Evolutionary conservation across 2,113 vertebrate species (phyloP), one percentile per base, ranked within the genome.

Genomic region (Elephantulus edwardii): DNA sequence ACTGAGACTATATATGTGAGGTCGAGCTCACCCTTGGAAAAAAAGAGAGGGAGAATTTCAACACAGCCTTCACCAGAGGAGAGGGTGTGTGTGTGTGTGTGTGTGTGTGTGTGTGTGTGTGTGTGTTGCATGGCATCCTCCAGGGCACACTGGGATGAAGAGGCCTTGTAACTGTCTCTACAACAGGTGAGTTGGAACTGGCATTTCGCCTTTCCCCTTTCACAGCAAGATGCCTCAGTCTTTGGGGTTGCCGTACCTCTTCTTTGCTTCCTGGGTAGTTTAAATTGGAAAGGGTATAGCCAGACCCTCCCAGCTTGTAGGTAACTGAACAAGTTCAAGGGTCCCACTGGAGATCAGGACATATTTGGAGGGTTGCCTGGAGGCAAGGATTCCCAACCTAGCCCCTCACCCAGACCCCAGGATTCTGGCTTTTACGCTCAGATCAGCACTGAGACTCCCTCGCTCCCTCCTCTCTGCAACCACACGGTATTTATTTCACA

Each of bases 401-500:
- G n/a, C 75, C n/a, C 26, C 56, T 19, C 14, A 38, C 33, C 24
- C 42, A 74, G 42, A n/a, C 6, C 5, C 20, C 17, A 1, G 12
- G 50, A 33, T 56, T 44, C 33, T 17, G 58, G 40, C 35, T 54
- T 89, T 88, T 81, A 20, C 84, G 91, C 35, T 72, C 66, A 48
- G 46, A 58, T 76, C 86, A 72, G 56, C 52, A 54, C 4, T 48
- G 33, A 16, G 54, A 30, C 62, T 54, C 48, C 22, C 22, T 48
- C 44, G 33, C 26, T 30, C 8, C 38, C 33, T 62, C 28, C 70
- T 71, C 79, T 38, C 54, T 83, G 92, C 91, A 91, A 77, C 88
- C 76, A 22, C 42, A 19, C 0, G 0, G 58, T 89, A 89, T 88
- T 91, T 95, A 92, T 94, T 96, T 95, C 94, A 0, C 3, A 96